A percentile compares a stretch with the other conserved stretches of the same genome.
phyloP scores from a whole-genome alignment of 2,888 invertebrate species.

The Mamestra brassicae region DNA sequence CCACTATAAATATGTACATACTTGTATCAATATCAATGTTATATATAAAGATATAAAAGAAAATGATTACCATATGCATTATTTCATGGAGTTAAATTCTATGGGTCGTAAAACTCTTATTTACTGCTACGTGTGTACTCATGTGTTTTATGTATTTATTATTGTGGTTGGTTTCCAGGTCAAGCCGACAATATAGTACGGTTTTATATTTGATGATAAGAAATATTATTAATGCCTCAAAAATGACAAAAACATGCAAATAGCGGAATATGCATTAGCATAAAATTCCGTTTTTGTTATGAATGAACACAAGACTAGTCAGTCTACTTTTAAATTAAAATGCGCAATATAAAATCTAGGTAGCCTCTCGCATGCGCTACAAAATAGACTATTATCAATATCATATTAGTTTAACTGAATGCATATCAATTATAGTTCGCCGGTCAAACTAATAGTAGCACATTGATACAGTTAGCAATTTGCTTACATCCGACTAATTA shows the following conservation, averaged over 20 bases:
- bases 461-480: constrained; percentile 50
- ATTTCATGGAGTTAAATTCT: constrained; percentile 26
- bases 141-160: constrained; percentile 44
- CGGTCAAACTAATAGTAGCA: constrained; percentile 33
- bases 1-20: constrained; percentile 47
- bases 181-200: constrained; percentile 10
- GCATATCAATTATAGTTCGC: constrained; percentile 45
- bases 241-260: constrained; percentile 36
- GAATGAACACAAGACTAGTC: constrained; percentile 15
- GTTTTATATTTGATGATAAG: constrained; percentile 27
- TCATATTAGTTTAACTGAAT: constrained; percentile 28
- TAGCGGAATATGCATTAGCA: constrained; percentile 28
- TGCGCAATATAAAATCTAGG: constrained; percentile 21
- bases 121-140: constrained; percentile 48
- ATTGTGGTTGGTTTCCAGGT: constrained; percentile 43
- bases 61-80: constrained; percentile 37
- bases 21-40: constrained; percentile 43
- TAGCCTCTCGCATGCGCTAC: not conserved
- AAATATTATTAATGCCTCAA: constrained; percentile 12
- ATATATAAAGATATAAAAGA: constrained; percentile 34
- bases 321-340: constrained; percentile 27
- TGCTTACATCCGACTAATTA: constrained; percentile 57
- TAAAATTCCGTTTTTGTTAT: constrained; percentile 24
- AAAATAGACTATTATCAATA: constrained; percentile 15
- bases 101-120: constrained; percentile 37